Evolutionary conservation across 2,113 vertebrate genomes (phyloP).

Genomic region (Coreoperca whiteheadi): DNA sequence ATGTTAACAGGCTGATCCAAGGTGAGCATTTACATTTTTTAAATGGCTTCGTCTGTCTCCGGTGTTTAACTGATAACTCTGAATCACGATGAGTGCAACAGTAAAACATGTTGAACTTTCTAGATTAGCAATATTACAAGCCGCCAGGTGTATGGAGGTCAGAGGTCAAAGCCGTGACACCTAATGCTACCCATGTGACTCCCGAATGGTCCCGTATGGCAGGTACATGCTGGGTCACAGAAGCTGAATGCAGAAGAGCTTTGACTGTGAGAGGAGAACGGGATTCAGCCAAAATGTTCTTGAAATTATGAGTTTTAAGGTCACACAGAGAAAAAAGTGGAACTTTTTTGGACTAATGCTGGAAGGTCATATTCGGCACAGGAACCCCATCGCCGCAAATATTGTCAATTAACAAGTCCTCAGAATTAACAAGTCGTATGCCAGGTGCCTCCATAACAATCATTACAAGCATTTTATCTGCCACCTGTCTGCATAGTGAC

Average conservation of each 20-base stretch:
- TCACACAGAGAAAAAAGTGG: background rate
- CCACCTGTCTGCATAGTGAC: background rate
- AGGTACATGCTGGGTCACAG: background rate
- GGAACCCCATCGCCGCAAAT: background rate
- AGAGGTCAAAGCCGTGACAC: slow-evolving; percentile 29
- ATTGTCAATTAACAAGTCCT: background rate
- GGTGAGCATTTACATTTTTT: slow-evolving; percentile 62
- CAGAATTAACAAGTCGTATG: too few relatives aligned
- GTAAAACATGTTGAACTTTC: slow-evolving; percentile 52
- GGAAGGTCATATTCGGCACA: background rate
- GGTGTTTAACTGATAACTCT: slow-evolving; percentile 43
- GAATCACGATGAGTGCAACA: slow-evolving; percentile 34
- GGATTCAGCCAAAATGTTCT: background rate
- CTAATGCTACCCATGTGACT: slow-evolving; percentile 12
- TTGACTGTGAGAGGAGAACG: background rate
- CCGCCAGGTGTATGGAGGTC: slow-evolving; percentile 37
- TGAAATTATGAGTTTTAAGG: background rate
- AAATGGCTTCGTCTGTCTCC: slow-evolving; percentile 57
- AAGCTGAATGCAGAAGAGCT: background rate
- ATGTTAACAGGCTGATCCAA: slow-evolving; percentile 53
- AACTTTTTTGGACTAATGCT: background rate
- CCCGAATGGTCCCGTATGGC: background rate
- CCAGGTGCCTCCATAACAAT: background rate
- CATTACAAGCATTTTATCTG: background rate
- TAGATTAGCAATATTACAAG: slow-evolving; percentile 36